Percentiles rank a stretch among this genome's conserved stretches.
Conservation (phyloP, 1,140 invertebrate genomes). For the Penaeus vannamei region DNA sequence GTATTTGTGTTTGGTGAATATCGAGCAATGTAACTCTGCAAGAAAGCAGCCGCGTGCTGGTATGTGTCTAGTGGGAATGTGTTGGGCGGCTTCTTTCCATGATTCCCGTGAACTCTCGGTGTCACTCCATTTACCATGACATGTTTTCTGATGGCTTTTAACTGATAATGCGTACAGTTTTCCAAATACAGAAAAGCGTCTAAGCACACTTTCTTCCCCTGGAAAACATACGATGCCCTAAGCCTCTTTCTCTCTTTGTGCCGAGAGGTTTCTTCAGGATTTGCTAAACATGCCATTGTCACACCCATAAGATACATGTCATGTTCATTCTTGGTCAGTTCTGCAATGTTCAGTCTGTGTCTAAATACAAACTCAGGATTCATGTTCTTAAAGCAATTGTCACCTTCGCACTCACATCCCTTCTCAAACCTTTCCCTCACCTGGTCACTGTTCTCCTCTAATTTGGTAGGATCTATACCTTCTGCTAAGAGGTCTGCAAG, state of each 20-base stretch:
- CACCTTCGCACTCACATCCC: constrained; percentile 84
- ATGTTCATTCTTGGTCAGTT: constrained; percentile 82
- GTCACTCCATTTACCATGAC: constrained; percentile 84
- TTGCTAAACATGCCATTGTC: constrained; percentile 83
- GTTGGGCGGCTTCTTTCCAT: constrained; percentile 86
- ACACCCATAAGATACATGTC: constrained; percentile 86
- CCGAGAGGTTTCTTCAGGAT: constrained; percentile 81
- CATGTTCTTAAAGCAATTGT: constrained; percentile 81
- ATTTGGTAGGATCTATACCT: constrained; percentile 72
- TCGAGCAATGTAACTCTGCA: constrained; percentile 80
- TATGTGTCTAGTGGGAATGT: constrained; percentile 85
- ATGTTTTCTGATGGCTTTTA: constrained; percentile 84
- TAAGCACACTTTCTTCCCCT: constrained; percentile 82
- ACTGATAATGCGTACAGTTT: constrained; percentile 85
- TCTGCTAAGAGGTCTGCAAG: constrained; percentile 73
- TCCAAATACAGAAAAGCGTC: constrained; percentile 85
- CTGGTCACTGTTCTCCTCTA: constrained; percentile 77
- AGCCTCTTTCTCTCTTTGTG: constrained; percentile 82
- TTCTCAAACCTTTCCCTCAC: constrained; percentile 80
- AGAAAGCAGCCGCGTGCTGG: constrained; percentile 82
- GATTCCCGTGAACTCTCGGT: constrained; percentile 83
- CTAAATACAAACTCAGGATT: constrained; percentile 83
- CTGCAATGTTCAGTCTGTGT: constrained; percentile 83
- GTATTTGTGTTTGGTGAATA: constrained; percentile 71
- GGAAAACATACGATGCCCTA: constrained; percentile 80